Evolutionary conservation across 2,113 vertebrate genomes (phyloP), one percentile per base, ranked within the genome.

Genomic region (Platysteira castanea): DNA sequence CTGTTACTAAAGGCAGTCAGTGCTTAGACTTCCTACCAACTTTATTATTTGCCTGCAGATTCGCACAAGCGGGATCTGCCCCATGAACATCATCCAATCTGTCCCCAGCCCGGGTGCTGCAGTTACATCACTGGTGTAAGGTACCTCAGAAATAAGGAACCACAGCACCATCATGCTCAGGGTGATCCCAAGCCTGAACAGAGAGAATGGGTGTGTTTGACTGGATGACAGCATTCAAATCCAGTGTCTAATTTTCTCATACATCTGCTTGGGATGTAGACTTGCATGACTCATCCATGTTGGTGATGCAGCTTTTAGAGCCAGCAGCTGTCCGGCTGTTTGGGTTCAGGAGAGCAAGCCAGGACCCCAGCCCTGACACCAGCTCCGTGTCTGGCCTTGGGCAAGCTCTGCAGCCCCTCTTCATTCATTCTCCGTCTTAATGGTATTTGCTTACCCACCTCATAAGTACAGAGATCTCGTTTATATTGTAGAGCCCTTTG

Each of bases 401-500:
- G 87, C 89, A 89, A 91, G 27, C 4, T 76, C 82, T 87, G 75
- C 61, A 69, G 70, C 47, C 77, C 61, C n/a, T 89, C 41, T 59
- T 83, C 21, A 6, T 69, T 92, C 82, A 15, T 85, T 94, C 88
- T 74, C 73, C 27, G 2, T 76, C 89, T 73, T 91, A 84, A 68
- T 18, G 68, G 37, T 82, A 27, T 96, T 96, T 94, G 71, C 68
- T 95, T 59, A 89, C 65, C 83, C 64, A 80, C 87, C 84, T 92
- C 57, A 4, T 86, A 86, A 95, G 78, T 56, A 91, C 78, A 87
- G 87, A 82, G 53, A 26, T 70, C 61, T 93, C 5, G 22, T 95
- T 95, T 95, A 71, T 85, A 68, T 68, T 95, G 88, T 37, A 59
- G 94, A 95, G 83, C 75, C 84, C 87, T 95, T 96, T 97, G 95